Percentiles rank a stretch among this genome's conserved stretches.
These are phyloP conservation scores for Drosophila affinis DNA, from an alignment of 2,888 invertebrate genomes.

Conservation along the genomic window DNA sequence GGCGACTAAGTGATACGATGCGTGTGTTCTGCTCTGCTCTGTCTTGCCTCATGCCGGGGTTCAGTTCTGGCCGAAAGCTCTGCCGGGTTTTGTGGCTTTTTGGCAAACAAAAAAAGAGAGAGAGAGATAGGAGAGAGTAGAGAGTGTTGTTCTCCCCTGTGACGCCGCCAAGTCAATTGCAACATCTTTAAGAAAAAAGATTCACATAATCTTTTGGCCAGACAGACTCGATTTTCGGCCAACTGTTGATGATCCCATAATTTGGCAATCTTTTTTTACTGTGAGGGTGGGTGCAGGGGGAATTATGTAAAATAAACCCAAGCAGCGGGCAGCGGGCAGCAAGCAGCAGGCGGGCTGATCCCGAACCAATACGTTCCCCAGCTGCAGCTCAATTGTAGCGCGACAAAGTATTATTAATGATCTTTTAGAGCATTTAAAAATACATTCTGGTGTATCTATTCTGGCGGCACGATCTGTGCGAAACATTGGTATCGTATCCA, in stretches of 20 bases:
- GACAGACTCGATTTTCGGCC: slow-evolving; percentile 20
- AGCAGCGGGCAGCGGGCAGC: neutral
- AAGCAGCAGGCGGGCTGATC: slow-evolving; percentile 1
- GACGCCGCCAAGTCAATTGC: slow-evolving; percentile 45
- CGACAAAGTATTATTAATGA: slow-evolving; percentile 74
- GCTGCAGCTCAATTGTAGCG: slow-evolving; percentile 46
- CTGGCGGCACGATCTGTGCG: slow-evolving; percentile 50
- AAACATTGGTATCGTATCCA: slow-evolving; percentile 17
- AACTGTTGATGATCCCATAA: slow-evolving; percentile 51
- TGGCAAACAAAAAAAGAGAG: slow-evolving; percentile 20
- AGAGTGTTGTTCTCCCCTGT: neutral
- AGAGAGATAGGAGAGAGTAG: neutral
- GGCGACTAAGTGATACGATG: slow-evolving; percentile 55
- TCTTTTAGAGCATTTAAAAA: slow-evolving; percentile 70
- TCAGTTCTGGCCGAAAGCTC: slow-evolving; percentile 55
- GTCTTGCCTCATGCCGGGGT: neutral
- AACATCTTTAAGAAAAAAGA: slow-evolving; percentile 11
- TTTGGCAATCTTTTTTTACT: slow-evolving; percentile 23
- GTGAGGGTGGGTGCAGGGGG: neutral
- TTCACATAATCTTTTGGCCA: slow-evolving; percentile 44
- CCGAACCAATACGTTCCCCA: slow-evolving; percentile 21
- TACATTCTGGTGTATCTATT: slow-evolving; percentile 55
- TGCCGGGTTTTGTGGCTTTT: slow-evolving; percentile 13
- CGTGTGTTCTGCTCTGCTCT: slow-evolving; percentile 8
- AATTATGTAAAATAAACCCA: slow-evolving; percentile 37